phyloP scores from a whole-genome alignment of 2,888 invertebrate genomes.

The Drosophila acutilabella region DNA sequence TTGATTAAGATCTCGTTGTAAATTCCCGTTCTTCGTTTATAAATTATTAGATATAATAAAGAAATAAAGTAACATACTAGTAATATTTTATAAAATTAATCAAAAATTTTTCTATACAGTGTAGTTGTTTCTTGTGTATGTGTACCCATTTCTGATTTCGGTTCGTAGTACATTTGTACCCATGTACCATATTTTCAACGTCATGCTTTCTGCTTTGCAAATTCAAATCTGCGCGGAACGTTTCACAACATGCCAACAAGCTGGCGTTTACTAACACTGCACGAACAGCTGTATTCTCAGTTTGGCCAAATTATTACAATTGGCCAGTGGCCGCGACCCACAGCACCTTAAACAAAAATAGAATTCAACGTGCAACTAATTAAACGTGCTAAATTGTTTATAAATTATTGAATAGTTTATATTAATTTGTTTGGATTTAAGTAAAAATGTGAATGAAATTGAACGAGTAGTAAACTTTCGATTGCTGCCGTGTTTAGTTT shows the following conservation, averaged over 20 bases:
- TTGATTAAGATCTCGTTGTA: slow-evolving; percentile 75
- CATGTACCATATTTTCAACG: no score
- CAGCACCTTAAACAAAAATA: slow-evolving; percentile 17
- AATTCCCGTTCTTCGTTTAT: slow-evolving; percentile 64
- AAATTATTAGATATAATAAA: slow-evolving; percentile 47
- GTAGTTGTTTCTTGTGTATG: no score
- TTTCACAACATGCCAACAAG: neutral
- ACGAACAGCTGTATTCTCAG: slow-evolving; percentile 41
- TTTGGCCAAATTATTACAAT: slow-evolving; percentile 46
- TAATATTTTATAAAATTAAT: slow-evolving; percentile 35
- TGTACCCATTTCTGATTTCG: neutral
- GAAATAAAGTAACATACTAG: slow-evolving; percentile 34
- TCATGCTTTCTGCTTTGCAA: neutral
- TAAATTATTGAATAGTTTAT: slow-evolving; percentile 14
- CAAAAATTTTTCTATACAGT: no score
- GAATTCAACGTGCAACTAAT: slow-evolving; percentile 12
- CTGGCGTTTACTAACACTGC: slow-evolving; percentile 40
- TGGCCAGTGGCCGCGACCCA: slow-evolving; percentile 33
- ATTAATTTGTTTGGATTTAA: neutral
- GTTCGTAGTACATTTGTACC: slow-evolving; percentile 2
- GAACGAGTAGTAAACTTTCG: slow-evolving; percentile 5
- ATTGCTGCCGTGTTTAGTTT: slow-evolving; percentile 7
- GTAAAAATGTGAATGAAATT: slow-evolving; percentile 4
- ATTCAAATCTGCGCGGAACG: slow-evolving; percentile 26
- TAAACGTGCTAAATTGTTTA: slow-evolving; percentile 22